Evolutionary conservation across 2,888 invertebrate species (phyloP).

Genomic region (Cosmorhoe ocellata): DNA sequence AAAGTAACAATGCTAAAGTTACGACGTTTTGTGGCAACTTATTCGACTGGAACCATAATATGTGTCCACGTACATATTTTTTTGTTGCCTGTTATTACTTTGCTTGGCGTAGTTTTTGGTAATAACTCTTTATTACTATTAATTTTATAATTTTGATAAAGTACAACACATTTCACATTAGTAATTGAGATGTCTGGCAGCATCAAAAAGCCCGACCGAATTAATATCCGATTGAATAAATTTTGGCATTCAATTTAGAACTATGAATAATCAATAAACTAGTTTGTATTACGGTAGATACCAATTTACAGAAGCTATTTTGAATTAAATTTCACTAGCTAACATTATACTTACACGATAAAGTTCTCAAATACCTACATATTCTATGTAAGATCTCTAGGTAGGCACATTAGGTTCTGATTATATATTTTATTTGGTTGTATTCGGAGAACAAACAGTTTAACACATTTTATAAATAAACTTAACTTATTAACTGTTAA

Average conservation of each 20-base stretch:
- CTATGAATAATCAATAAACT: slow-evolving; percentile 55
- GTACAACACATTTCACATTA: slow-evolving; percentile 32
- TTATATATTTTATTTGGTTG: too few species aligned
- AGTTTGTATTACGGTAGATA: slow-evolving; percentile 40
- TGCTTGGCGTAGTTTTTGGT: slow-evolving; percentile 30
- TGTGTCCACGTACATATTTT: slow-evolving; percentile 36
- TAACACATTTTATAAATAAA: too few species aligned
- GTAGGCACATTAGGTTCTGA: too few species aligned
- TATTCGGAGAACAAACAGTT: too few species aligned
- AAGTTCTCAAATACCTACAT: too few species aligned
- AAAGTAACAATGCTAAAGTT: slow-evolving; percentile 43
- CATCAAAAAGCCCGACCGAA: slow-evolving; percentile 29
- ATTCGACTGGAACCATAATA: slow-evolving; percentile 51
- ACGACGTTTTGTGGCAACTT: slow-evolving; percentile 43
- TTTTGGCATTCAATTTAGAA: slow-evolving; percentile 47
- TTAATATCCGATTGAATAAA: slow-evolving; percentile 35
- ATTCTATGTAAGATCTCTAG: too few species aligned
- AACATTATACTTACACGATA: too few species aligned
- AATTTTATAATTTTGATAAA: slow-evolving; percentile 34
- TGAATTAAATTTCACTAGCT: slow-evolving; percentile 31
- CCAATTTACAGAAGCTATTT: slow-evolving; percentile 48
- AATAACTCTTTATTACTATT: slow-evolving; percentile 34
- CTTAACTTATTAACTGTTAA: too few species aligned
- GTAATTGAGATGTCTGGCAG: slow-evolving; percentile 22
- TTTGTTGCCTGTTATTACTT: slow-evolving; percentile 40